Evolutionary conservation across 2,888 invertebrate species (phyloP), one percentile per base, ranked within the genome.

Genomic region (Anthrax anthrax): DNA sequence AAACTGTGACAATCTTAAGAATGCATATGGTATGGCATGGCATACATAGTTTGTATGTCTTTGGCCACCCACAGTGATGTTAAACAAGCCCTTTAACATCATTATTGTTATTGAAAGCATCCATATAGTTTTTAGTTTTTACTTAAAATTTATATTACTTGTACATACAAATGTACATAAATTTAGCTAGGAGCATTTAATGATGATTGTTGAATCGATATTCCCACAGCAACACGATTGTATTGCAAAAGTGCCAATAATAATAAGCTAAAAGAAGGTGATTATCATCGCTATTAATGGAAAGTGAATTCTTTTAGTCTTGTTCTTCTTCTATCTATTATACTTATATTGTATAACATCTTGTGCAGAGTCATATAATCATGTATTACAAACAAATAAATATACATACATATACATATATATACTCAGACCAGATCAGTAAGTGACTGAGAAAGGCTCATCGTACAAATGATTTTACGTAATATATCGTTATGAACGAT

Each of bases 231-330:
- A 32, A 32, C 29, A 32, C 29, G 29, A 32, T 32, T 27, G 2
- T 8, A 32, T 32, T 27, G 9, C n/a, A 41, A 39, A 44, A 32
- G 39, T 43, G 27, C 29, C 36, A 45, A n/a, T 45, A 40, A 45
- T 45, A 40, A 45, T 40, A 45, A 45, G 40, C 19, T 36, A 38
- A 34, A 39, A 45, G 37, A 37, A 45, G 44, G 40, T 36, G 44
- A 45, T 45, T 45, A 45, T 36, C 39, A 44, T 39, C 40, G 40
- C 39, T 23, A 45, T 40, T 45, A 45, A 45, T 45, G 40, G 19
- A 38, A 40, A 34, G 39, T 32, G 39, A 44, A 40, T 45, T 45
- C 39, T 39, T 45, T 38, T 5, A 27, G 16, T 43, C 40, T 40
- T 40, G 29, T 34, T 40, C 44, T 40, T 40, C 39, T n/a, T 40